Evolutionary conservation across 2,888 invertebrate species (phyloP).

Genomic region (Eristalis tenax): DNA sequence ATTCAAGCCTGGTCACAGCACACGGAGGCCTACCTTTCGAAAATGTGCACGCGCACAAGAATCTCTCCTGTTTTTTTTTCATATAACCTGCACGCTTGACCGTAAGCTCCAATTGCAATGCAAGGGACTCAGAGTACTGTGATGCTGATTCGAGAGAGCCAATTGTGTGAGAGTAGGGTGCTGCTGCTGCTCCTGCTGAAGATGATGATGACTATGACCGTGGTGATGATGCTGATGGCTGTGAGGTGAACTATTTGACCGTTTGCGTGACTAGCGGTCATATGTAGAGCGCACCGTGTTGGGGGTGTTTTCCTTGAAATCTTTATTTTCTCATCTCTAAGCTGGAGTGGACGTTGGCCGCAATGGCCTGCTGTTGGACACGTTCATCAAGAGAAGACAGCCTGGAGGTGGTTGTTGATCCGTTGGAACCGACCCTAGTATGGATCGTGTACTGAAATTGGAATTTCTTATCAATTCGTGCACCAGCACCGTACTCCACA

Average conservation of each 20-base stretch:
- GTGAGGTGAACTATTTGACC: slow-evolving; percentile 71
- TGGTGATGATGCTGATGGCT: slow-evolving; percentile 74
- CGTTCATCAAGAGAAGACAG: background rate
- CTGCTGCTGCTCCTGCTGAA: slow-evolving; percentile 50
- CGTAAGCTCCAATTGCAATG: slow-evolving; percentile 31
- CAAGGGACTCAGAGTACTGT: too few species aligned
- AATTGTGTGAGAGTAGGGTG: too few species aligned
- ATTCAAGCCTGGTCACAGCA: slow-evolving; percentile 18
- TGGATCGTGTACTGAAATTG: background rate
- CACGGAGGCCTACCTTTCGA: slow-evolving; percentile 35
- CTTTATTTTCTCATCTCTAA: slow-evolving; percentile 6
- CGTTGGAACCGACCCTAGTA: background rate
- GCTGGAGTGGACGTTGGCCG: background rate
- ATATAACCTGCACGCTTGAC: slow-evolving; percentile 69
- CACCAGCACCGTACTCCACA: too few species aligned
- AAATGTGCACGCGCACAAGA: slow-evolving; percentile 57
- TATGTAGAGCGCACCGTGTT: slow-evolving; percentile 51
- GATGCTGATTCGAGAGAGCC: too few species aligned
- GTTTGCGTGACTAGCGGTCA: slow-evolving; percentile 66
- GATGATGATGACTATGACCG: slow-evolving; percentile 76
- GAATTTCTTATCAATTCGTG: background rate
- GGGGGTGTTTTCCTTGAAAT: slow-evolving; percentile 40
- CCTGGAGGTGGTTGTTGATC: background rate
- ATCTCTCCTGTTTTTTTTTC: background rate
- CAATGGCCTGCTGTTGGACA: background rate